These are phyloP conservation scores for Hexactinellida sp. DNA, from an alignment of 37 sponge, comb jelly and placozoan species.

Conservation along the genomic window DNA sequence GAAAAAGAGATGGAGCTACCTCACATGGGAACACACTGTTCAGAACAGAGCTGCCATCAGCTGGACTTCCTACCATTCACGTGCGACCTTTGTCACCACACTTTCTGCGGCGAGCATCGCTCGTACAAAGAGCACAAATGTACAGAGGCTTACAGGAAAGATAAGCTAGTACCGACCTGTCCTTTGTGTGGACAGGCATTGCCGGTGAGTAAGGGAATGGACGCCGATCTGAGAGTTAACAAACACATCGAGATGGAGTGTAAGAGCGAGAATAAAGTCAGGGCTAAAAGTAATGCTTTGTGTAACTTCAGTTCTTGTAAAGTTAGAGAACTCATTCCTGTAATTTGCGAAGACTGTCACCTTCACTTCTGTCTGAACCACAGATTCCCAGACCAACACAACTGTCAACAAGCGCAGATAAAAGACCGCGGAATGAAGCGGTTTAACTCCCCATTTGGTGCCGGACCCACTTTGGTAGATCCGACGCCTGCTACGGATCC, in stretches of 20 bases:
- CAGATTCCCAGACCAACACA: constrained; percentile 10
- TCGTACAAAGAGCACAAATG: background rate
- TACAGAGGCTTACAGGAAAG: background rate
- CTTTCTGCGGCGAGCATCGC: background rate
- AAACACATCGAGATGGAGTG: constrained; percentile 5
- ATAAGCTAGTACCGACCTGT: background rate
- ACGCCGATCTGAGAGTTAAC: background rate
- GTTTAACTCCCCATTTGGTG: background rate
- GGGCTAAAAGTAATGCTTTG: background rate
- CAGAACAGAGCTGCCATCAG: background rate
- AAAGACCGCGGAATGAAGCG: background rate
- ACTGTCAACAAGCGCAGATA: background rate
- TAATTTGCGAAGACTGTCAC: background rate
- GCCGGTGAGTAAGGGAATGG: constrained; percentile 3
- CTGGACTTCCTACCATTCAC: background rate
- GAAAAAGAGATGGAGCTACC: background rate
- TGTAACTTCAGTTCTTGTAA: background rate
- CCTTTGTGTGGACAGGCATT: background rate
- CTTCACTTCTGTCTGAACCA: background rate
- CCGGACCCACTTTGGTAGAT: background rate
- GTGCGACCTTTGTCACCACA: background rate
- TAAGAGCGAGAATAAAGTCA: background rate
- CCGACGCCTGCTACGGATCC: background rate
- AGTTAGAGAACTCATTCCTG: background rate
- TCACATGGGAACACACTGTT: constrained; percentile 4